Base-by-base conservation (phyloP, 2,113 vertebrate species). In the Prunella fulvescens region DNA sequence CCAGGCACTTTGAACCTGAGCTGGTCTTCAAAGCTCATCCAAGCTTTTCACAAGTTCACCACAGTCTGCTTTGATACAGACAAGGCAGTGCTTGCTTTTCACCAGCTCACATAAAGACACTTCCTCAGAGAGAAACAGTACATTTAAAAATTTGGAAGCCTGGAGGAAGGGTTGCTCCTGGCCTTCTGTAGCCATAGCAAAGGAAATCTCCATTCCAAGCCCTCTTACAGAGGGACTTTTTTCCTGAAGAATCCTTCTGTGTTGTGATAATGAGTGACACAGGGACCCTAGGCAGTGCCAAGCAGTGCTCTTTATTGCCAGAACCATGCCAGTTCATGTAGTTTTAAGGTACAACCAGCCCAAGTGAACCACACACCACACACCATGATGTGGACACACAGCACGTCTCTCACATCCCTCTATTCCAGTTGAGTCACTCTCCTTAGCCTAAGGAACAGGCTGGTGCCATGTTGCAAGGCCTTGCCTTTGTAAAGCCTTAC, bases 1-100 rank as follows among this genome's bases (percentile, higher is more conserved):
- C 70, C 77, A 71, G 65, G 65, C 5, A 29, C 57, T 90, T 81
- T 54, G 47, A 84, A 69, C 0, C 0, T 35, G 47, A 84, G 45
- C 47, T 66, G 51, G 9, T 51, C 66, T 90, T 82, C 80, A 88
- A 82, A 95, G 61, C 40, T 89, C 76, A 69, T 83, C 83, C 82
- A 66, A 39, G 64, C 19, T 92, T 82, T 88, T 67, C 54, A 33
- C 17, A 23, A 25, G 25, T 76, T 82, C 44, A 42, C 4, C 22
- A 9, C 23, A 17, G 31, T 11, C 58, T 60, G 20, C 40, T 88
- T 86, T 4, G 6, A 70, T 70, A 61, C 12, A 58, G 37, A n/a
- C 28, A 53, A 53, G 31, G 18, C n/a, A n/a, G 25, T n/a, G 24
- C 53, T 28, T 45, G 5, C 12, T 92, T 83, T 81, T 65, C 70